Percentiles rank a stretch among this genome's conserved stretches.
Evolutionary conservation across 2,797 vertebrate genomes (phyloP).

Genomic region (Cryptoblepharus egeriae): DNA sequence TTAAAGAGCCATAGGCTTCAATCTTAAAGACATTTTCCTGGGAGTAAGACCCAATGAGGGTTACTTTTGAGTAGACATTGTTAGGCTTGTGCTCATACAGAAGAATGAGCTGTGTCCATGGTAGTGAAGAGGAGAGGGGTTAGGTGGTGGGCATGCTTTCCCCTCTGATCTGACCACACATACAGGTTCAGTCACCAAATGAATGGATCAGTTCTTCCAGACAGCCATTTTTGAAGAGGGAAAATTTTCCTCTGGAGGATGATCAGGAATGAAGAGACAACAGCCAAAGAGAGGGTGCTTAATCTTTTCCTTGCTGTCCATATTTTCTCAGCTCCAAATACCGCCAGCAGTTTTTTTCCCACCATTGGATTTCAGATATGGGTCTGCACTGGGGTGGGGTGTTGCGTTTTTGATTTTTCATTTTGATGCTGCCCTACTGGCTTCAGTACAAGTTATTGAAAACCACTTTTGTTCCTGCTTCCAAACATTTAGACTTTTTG

Average conservation of each 20-base stretch:
- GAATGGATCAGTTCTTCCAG: too few species aligned
- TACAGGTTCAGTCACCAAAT: too few species aligned
- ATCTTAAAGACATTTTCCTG: too few species aligned
- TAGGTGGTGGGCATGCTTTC: too few species aligned
- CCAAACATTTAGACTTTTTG: constrained; percentile 14
- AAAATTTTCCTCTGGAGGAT: neutral
- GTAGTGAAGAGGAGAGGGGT: too few species aligned
- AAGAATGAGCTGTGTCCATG: too few species aligned
- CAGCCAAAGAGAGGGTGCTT: neutral
- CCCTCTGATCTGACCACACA: too few species aligned
- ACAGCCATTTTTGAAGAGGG: neutral
- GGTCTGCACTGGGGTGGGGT: neutral
- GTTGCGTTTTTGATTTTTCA: neutral
- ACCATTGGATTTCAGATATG: neutral
- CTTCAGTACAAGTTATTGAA: too few species aligned
- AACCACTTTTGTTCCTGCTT: neutral
- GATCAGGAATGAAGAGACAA: neutral
- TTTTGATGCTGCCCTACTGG: neutral
- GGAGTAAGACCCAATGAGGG: too few species aligned
- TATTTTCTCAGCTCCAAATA: neutral
- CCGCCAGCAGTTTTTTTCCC: neutral
- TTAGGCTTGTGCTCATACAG: too few species aligned
- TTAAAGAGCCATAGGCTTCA: too few species aligned
- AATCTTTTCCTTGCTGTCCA: neutral
- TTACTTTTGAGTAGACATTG: too few species aligned